Conservation (phyloP, 2,888 invertebrate species). For the Drosophila paranaensis region DNA sequence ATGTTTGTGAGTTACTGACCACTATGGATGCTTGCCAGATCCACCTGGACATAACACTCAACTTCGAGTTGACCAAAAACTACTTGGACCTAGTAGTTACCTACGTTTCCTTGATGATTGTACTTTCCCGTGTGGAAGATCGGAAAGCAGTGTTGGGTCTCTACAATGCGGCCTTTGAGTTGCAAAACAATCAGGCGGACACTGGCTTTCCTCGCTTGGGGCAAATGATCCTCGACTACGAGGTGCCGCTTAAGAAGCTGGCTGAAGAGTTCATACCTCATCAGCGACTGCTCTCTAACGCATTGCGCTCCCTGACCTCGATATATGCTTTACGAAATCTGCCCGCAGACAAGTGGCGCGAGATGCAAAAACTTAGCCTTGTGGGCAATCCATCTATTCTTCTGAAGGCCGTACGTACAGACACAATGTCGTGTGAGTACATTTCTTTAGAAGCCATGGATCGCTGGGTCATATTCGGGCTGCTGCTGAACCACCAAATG, state of each 20-base stretch:
- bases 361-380: slow-evolving; percentile 96
- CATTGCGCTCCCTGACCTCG: slow-evolving; percentile 93
- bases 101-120: slow-evolving; percentile 97
- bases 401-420: slow-evolving; percentile 96
- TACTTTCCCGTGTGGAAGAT: slow-evolving; percentile 99
- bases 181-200: slow-evolving; percentile 95
- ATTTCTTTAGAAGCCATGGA: slow-evolving; percentile 97
- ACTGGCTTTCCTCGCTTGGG: slow-evolving; percentile 97
- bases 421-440: slow-evolving; percentile 99
- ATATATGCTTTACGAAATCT: slow-evolving; percentile 96
- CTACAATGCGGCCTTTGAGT: slow-evolving; percentile 99
- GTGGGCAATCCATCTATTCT: slow-evolving; percentile 97
- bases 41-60: slow-evolving; percentile 96
- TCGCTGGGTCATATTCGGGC: slow-evolving; percentile 98
- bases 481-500: slow-evolving; percentile 95
- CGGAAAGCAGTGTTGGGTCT: slow-evolving; percentile 98
- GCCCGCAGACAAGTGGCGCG: slow-evolving; percentile 96
- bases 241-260: slow-evolving; percentile 96
- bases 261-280: slow-evolving; percentile 99
- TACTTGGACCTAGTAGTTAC: slow-evolving; percentile 98
- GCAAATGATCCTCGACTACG: slow-evolving; percentile 99
- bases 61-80: slow-evolving; percentile 97
- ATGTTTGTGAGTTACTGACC: slow-evolving; percentile 95
- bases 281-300: slow-evolving; percentile 93
- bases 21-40: slow-evolving; percentile 99